phyloP scores from a whole-genome alignment of 1,140 invertebrate genomes.

The Mamestra configurata region DNA sequence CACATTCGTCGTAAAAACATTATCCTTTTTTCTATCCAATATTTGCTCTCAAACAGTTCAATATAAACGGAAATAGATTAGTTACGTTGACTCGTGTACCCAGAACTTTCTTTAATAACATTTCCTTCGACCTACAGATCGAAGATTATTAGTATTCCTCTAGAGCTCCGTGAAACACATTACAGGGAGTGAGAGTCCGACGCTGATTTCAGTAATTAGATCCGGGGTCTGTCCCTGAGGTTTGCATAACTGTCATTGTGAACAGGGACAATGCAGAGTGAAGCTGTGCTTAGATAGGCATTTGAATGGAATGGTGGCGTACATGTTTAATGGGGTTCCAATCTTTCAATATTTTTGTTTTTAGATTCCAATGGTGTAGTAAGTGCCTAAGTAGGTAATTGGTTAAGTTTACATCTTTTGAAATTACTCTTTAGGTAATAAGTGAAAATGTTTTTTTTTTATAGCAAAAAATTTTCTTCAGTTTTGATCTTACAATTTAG shows the following conservation, averaged over 20 bases:
- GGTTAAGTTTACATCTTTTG: too few relatives aligned
- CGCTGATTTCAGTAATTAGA: constrained; percentile 6
- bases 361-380: too few relatives aligned
- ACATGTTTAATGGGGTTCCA: not conserved
- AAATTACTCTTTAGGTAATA: too few relatives aligned
- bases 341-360: not conserved
- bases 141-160: not conserved
- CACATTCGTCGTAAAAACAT: not conserved
- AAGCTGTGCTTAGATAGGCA: not conserved
- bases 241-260: constrained; percentile 14
- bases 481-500: too few relatives aligned
- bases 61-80: not conserved
- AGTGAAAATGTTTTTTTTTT: too few relatives aligned
- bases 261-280: not conserved
- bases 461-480: too few relatives aligned
- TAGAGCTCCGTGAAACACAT: not conserved
- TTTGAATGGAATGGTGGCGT: not conserved
- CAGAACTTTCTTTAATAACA: not conserved
- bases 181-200: not conserved
- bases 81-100: not conserved
- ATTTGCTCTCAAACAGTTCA: not conserved
- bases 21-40: not conserved
- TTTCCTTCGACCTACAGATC: not conserved
- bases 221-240: not conserved
- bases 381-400: too few relatives aligned